Percentiles rank a stretch among this genome's conserved stretches.
These are phyloP conservation scores for Drosophila pseudoobscura DNA, from an alignment of 1,140 invertebrate species.

Conservation along the genomic window DNA sequence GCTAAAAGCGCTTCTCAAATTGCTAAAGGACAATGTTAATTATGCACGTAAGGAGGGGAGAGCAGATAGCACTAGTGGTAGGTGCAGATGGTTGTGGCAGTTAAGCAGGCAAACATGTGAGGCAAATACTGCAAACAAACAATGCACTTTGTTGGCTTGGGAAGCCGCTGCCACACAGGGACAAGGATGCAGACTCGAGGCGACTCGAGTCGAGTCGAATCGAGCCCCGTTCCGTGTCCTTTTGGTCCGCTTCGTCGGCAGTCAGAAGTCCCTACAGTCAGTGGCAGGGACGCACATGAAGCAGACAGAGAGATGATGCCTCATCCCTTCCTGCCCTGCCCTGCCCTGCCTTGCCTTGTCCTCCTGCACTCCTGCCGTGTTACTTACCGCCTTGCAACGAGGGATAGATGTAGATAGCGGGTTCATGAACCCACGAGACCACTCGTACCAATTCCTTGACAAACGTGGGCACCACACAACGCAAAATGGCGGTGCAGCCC, in stretches of 20 bases:
- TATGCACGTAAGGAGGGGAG: slow-evolving; percentile 73
- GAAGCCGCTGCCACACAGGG: slow-evolving; percentile 55
- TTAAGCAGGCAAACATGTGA: slow-evolving; percentile 78
- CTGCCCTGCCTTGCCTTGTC: neutral
- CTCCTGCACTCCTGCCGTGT: neutral
- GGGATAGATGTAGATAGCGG: slow-evolving; percentile 90
- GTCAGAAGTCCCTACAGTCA: neutral
- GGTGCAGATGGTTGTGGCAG: slow-evolving; percentile 41
- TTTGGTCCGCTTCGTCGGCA: slow-evolving; percentile 52
- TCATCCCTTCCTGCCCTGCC: slow-evolving; percentile 1
- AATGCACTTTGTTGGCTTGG: slow-evolving; percentile 81
- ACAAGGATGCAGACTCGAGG: slow-evolving; percentile 59
- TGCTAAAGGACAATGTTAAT: slow-evolving; percentile 81
- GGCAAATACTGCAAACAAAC: slow-evolving; percentile 77
- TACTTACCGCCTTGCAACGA: slow-evolving; percentile 89
- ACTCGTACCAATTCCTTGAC: slow-evolving; percentile 92
- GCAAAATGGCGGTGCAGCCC: slow-evolving; percentile 92
- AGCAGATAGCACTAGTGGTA: neutral
- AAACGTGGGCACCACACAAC: slow-evolving; percentile 91
- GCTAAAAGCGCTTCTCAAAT: slow-evolving; percentile 71
- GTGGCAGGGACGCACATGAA: slow-evolving; percentile 25
- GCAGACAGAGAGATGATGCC: slow-evolving; percentile 28
- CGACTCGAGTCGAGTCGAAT: slow-evolving; percentile 14
- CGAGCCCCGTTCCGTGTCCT: slow-evolving; percentile 5
- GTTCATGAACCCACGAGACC: slow-evolving; percentile 92